These are phyloP conservation scores for Batillaria attramentaria DNA, from an alignment of 1,140 invertebrate species.

Conservation along the genomic window DNA sequence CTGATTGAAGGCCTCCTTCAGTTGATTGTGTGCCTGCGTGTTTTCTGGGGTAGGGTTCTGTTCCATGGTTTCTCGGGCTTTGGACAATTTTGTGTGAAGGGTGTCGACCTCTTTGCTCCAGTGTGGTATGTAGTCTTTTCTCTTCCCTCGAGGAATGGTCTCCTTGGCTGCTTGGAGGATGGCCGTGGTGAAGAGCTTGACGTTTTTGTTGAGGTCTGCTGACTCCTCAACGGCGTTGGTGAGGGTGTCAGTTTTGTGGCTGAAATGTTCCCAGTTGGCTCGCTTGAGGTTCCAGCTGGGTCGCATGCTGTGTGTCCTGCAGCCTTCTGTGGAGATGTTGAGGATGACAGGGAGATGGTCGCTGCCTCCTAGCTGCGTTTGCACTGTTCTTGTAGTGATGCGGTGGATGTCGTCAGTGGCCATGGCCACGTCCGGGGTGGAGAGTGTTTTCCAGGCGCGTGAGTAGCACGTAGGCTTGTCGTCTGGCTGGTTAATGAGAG, in stretches of 20 bases:
- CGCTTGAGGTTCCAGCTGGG: conserved; percentile 10
- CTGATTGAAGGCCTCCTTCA: too few relatives aligned
- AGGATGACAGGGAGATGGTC: conserved; percentile 26
- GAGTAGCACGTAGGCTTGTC: conserved; percentile 33
- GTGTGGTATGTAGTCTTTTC: not conserved
- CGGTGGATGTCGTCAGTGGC: conserved; percentile 35
- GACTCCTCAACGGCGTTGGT: not conserved
- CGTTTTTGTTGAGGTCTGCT: not conserved
- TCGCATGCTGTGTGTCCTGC: too few relatives aligned
- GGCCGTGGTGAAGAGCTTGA: not conserved
- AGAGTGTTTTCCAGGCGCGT: conserved; percentile 33
- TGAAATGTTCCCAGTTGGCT: conserved; percentile 31
- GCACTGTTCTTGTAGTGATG: conserved; percentile 8
- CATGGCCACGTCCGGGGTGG: conserved; percentile 39
- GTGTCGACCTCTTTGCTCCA: too few relatives aligned
- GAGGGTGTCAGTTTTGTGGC: not conserved
- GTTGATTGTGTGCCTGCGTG: too few relatives aligned
- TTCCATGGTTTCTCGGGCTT: too few relatives aligned
- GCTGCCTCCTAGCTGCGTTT: conserved; percentile 32
- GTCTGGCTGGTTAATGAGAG: conserved; percentile 39
- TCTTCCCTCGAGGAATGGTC: not conserved
- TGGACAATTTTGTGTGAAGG: too few relatives aligned
- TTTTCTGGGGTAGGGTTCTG: too few relatives aligned
- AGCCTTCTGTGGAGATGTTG: too few relatives aligned
- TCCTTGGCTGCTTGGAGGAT: conserved; percentile 14